Conservation (phyloP, 2,113 vertebrate genomes). For the Sylvietta virens region DNA sequence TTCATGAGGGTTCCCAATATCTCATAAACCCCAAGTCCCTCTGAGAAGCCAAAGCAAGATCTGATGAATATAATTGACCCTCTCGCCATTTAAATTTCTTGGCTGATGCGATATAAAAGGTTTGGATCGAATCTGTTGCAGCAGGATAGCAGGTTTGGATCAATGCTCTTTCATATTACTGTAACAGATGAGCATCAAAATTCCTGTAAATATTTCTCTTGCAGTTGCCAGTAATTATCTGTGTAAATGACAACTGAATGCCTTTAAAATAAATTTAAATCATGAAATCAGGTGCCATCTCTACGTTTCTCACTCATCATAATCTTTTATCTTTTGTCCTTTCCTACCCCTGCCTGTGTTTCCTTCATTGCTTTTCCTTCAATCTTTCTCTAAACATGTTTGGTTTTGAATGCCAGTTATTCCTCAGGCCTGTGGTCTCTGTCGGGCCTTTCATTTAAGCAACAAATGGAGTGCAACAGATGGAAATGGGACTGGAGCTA, state of each 20-base stretch:
- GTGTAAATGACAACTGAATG: background rate
- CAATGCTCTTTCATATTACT: constrained; percentile 31
- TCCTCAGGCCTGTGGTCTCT: background rate
- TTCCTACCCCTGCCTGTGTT: background rate
- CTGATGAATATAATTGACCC: background rate
- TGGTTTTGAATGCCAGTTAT: background rate
- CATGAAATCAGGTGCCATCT: background rate
- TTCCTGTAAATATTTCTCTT: constrained; percentile 27
- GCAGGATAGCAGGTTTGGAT: constrained; percentile 14
- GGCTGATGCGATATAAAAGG: background rate
- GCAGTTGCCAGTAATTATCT: background rate
- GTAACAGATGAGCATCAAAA: constrained; percentile 17
- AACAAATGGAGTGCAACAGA: background rate
- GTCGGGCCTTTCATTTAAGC: background rate
- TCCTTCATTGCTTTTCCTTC: background rate
- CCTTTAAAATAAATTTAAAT: background rate
- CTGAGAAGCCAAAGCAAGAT: background rate
- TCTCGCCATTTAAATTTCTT: background rate
- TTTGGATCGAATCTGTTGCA: background rate
- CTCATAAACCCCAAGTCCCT: background rate
- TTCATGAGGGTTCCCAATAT: background rate
- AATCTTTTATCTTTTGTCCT: background rate
- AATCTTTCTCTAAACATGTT: background rate
- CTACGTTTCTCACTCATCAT: background rate
- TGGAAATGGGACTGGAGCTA: background rate